Evolutionary conservation across 92 coral and sea anemone species (phyloP), one percentile per base, ranked within the genome.

Genomic region (Actinostola sp.): DNA sequence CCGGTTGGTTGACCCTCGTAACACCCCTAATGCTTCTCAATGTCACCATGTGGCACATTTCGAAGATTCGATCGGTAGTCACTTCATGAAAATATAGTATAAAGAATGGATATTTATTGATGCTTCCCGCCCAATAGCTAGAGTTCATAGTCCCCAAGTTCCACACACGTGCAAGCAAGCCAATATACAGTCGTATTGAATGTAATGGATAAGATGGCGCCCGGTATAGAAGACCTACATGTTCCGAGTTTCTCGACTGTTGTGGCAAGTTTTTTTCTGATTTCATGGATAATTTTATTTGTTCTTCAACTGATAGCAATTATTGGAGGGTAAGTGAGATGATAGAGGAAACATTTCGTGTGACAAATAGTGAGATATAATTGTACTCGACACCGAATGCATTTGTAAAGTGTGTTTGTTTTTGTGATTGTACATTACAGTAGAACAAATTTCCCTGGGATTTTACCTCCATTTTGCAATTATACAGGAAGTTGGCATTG

Each of bases 201-300:
- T n/a, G n/a, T n/a, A n/a, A n/a, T n/a, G n/a, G n/a, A n/a, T 61
- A 90, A 87, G 68, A 90, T 90, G 97, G 97, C 92, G 88, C 50
- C 75, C 42, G 50, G 80, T 8, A 43, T 87, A 28, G 79, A 67
- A 41, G 97, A 75, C 6, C 54, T 83, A 27, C 82, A 90, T 49
- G 86, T 73, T 6, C 97, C 97, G 1, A 71, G 72, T 20, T 85
- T 82, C 35, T 24, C 85, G 67, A 89, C 85, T 71, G 54, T 79
- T n/a, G 64, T 90, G 39, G 97, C 97, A 8, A 62, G 75, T 48
- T 52, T 83, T 36, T 80, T 90, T 52, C 69, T 90, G 38, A 60
- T 83, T 25, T 64, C 76, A 34, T 90, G 97, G 97, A 42, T 87
- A 29, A 72, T 78, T 19, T 76, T 90, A 56, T 70, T 75, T 28